Evolutionary conservation across 2,888 invertebrate species (phyloP), one percentile per base, ranked within the genome.

Genomic region (Scaptomyza caliginosa): DNA sequence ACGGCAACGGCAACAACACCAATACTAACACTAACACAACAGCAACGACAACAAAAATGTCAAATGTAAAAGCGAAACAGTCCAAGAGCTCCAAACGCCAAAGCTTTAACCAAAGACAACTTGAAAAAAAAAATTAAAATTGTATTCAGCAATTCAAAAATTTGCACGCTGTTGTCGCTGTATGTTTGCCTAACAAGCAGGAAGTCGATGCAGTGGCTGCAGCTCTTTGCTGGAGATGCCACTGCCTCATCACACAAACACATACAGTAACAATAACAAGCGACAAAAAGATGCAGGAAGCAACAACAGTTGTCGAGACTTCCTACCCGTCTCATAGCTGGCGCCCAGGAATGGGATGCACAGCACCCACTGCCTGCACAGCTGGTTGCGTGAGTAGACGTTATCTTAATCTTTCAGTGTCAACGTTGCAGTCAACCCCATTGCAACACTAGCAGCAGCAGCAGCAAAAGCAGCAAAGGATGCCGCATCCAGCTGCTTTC

Each of bases 181-280:
- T 69, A 73, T 72, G 80, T 82, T 85, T 81, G 81, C 82, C 72
- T 83, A 88, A 83, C 83, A 83, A 83, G 88, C 83, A 88, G 83
- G 88, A 83, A 83, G 83, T 83, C 63, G 60, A n/a, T 63, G 71
- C 60, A 59, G 77, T 28, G 52, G 58, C 51, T 63, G 58, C 42
- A 32, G 65, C 73, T 62, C 43, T 49, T 34, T 39, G 57, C 49
- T 74, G 67, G 70, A 68, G 86, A 83, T 79, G 84, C 76, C 76
- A 70, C 74, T 55, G 59, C 56, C 40, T 56, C 78, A 58, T 65
- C 75, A 40, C 45, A 52, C 32, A 8, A 11, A 74, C n/a, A 51
- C 17, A 49, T 2, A 57, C 16, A 42, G 42, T 50, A 67, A 67
- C 67, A 75, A 73, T 68, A 67, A 67, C 66, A 69, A 83, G 67